These are phyloP conservation scores for Dolichallabes microphthalmus DNA, from an alignment of 2,113 vertebrate genomes.

Conservation along the genomic window DNA sequence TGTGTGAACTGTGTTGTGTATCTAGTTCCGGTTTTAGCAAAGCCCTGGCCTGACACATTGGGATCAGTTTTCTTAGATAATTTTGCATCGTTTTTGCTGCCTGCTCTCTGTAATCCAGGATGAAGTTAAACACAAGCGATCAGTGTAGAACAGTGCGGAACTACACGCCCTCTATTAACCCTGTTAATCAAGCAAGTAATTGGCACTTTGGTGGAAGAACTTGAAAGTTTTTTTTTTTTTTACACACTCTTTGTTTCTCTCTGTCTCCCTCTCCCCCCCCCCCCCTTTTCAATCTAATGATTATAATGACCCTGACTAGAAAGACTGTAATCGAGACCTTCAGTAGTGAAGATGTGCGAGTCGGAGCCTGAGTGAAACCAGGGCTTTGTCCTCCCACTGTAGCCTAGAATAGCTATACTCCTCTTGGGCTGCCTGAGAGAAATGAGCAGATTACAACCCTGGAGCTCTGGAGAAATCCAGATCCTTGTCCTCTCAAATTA, in stretches of 20 bases:
- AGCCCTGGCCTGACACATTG: neutral
- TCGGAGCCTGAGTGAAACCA: conserved; percentile 53
- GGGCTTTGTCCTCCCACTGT: conserved; percentile 58
- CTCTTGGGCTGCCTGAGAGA: conserved; percentile 56
- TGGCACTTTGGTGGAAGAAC: conserved; percentile 40
- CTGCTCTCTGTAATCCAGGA: neutral
- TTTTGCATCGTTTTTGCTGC: neutral
- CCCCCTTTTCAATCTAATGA: conserved; percentile 51
- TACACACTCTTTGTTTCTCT: conserved; percentile 10
- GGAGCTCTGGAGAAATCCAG: conserved; percentile 42
- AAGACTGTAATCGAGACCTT: conserved; percentile 63
- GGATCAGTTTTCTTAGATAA: neutral
- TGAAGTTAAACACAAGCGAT: conserved; percentile 35
- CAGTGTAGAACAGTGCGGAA: conserved; percentile 10
- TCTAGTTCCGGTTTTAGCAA: neutral
- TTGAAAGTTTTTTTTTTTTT: conserved; percentile 16
- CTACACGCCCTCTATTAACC: conserved; percentile 40
- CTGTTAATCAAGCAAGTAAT: conserved; percentile 51
- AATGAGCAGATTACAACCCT: conserved; percentile 70
- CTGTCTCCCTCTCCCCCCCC: conserved; percentile 4
- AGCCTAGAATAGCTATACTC: conserved; percentile 66
- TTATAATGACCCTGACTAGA: conserved; percentile 64
- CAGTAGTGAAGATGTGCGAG: conserved; percentile 47
- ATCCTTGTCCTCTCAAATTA: conserved; percentile 58
- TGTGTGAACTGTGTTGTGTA: neutral